These are phyloP conservation scores for Cactoblastis cactorum DNA, from an alignment of 2,888 invertebrate genomes.

Conservation along the genomic window DNA sequence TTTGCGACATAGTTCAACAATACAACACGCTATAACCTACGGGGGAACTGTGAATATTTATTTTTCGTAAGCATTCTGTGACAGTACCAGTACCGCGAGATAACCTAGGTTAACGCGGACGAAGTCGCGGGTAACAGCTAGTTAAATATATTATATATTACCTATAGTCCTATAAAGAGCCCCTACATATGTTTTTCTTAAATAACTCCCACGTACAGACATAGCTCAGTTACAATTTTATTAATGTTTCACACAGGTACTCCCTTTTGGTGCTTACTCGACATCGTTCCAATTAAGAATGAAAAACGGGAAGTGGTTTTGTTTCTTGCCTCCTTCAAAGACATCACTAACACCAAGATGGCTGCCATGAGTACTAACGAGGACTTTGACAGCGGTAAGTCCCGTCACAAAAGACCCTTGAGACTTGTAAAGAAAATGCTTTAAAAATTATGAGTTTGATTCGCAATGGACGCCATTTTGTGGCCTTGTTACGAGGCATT, in stretches of 20 bases:
- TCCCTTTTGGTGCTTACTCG: slow-evolving; percentile 97
- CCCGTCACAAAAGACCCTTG: slow-evolving; percentile 33
- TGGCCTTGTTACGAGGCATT: slow-evolving; percentile 31
- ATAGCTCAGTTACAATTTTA: slow-evolving; percentile 30
- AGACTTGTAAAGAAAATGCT: slow-evolving; percentile 37
- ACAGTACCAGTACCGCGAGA: too few species aligned
- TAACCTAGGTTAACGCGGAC: too few species aligned
- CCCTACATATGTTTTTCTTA: too few species aligned
- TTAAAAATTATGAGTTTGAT: slow-evolving; percentile 27
- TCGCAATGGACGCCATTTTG: slow-evolving; percentile 28
- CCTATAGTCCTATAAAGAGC: too few species aligned
- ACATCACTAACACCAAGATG: slow-evolving; percentile 95
- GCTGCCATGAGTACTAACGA: slow-evolving; percentile 91
- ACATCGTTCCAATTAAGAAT: slow-evolving; percentile 98
- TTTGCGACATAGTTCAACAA: too few species aligned
- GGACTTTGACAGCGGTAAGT: slow-evolving; percentile 92
- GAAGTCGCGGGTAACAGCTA: too few species aligned
- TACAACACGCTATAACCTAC: too few species aligned
- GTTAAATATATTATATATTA: too few species aligned
- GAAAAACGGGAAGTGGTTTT: slow-evolving; percentile 98
- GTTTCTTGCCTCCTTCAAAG: slow-evolving; percentile 97
- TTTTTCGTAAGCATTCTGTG: too few species aligned
- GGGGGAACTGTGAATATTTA: too few species aligned
- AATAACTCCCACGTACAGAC: too few species aligned
- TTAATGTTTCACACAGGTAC: slow-evolving; percentile 81